A percentile compares a stretch with the other conserved stretches of the same genome.
These are phyloP conservation scores for Xiphorhynchus erythropygius DNA, from an alignment of 2,797 vertebrate genomes.

Conservation along the genomic window DNA sequence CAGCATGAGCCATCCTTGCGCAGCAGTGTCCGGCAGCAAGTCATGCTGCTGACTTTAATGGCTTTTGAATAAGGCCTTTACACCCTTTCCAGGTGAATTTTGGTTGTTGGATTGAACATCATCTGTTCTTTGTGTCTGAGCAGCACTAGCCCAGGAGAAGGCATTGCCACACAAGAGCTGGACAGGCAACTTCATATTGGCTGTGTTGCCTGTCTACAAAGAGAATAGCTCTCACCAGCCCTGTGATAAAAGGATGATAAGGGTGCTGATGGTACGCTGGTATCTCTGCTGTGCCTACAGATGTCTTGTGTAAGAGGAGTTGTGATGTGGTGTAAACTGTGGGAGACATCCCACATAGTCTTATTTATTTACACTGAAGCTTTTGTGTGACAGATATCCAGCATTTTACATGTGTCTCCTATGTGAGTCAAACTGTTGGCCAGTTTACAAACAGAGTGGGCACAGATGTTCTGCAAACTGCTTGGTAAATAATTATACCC, in stretches of 20 bases:
- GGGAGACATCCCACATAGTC: background rate
- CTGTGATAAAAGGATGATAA: background rate
- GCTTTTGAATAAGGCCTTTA: background rate
- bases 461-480: background rate
- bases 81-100: background rate
- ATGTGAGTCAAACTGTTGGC: background rate
- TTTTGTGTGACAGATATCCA: background rate
- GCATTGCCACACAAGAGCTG: background rate
- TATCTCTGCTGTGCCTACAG: background rate
- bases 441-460: background rate
- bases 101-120: background rate
- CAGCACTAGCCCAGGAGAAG: background rate
- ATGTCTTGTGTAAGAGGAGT: background rate
- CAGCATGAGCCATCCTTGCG: fast-evolving
- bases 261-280: background rate
- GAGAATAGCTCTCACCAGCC: background rate
- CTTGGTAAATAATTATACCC: background rate
- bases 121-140: background rate
- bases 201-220: background rate
- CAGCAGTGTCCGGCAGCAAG: fast-evolving
- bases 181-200: background rate
- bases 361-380: background rate
- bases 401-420: background rate
- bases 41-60: background rate
- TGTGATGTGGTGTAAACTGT: background rate